Conservation (phyloP, 2,113 vertebrate species). For the Terrapene triunguis region DNA sequence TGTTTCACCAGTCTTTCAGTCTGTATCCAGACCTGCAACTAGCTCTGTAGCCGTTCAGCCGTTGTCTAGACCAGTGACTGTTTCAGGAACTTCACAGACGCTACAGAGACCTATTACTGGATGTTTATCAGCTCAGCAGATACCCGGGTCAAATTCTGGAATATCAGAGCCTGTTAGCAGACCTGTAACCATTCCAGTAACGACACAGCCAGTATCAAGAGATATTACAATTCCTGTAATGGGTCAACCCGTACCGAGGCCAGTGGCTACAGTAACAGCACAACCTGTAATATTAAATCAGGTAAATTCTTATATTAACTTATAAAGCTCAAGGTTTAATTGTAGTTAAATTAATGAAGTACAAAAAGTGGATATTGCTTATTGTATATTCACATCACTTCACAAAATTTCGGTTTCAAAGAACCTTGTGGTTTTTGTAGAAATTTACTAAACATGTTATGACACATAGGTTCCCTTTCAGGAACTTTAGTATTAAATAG, state of each 20-base stretch:
- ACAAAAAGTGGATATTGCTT: background rate
- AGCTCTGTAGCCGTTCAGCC: constrained; percentile 75
- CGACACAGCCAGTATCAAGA: constrained; percentile 63
- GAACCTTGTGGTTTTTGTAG: background rate
- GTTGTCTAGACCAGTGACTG: constrained; percentile 75
- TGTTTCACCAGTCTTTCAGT: constrained; percentile 74
- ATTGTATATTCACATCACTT: background rate
- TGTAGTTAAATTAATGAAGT: background rate
- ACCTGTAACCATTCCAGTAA: constrained; percentile 74
- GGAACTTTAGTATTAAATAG: background rate
- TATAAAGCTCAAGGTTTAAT: background rate
- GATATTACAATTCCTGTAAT: constrained; percentile 69
- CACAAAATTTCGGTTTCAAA: background rate
- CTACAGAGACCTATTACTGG: constrained; percentile 63
- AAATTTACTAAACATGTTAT: background rate
- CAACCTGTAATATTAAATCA: constrained; percentile 84
- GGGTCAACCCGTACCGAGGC: constrained; percentile 67
- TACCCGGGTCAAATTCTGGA: constrained; percentile 66
- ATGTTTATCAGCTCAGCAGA: constrained; percentile 68
- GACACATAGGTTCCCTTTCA: background rate
- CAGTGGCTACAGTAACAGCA: constrained; percentile 75
- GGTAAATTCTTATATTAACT: constrained; percentile 73
- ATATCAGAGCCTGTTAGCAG: constrained; percentile 68
- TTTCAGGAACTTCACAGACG: constrained; percentile 65
- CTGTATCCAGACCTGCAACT: constrained; percentile 72